Evolutionary conservation across 2,113 vertebrate genomes (phyloP).

Genomic region (Chascanopsetta lugubris): DNA sequence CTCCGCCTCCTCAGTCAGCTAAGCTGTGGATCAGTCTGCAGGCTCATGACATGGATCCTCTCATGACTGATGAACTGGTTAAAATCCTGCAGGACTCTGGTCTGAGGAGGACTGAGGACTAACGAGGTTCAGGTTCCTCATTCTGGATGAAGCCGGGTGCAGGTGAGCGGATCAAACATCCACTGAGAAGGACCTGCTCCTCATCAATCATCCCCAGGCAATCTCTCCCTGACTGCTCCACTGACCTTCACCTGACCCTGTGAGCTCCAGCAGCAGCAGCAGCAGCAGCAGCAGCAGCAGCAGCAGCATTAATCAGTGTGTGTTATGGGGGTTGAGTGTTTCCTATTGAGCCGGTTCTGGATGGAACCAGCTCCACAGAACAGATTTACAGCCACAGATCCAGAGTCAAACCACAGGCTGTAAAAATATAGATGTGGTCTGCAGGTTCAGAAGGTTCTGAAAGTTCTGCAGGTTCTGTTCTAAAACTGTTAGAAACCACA

Average conservation of each 20-base stretch:
- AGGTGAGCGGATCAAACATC: conserved; percentile 2
- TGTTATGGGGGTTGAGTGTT: not conserved
- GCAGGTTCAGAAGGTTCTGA: too few species aligned
- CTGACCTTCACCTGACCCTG: conserved; percentile 39
- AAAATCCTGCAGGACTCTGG: not conserved
- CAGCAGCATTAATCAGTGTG: too few species aligned
- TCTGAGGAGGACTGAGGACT: not conserved
- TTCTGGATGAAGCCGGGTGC: not conserved
- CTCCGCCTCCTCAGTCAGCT: too few species aligned
- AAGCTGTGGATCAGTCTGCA: too few species aligned
- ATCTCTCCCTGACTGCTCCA: conserved; percentile 34
- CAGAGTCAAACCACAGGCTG: too few species aligned
- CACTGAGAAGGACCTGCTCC: conserved; percentile 19
- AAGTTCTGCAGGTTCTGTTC: too few species aligned
- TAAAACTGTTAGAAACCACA: too few species aligned
- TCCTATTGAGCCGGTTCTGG: conserved; percentile 3
- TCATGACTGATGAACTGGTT: not conserved
- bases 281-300: too few species aligned
- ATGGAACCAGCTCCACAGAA: conserved; percentile 2
- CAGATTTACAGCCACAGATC: not conserved
- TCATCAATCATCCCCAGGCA: conserved; percentile 49
- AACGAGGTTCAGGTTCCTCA: not conserved
- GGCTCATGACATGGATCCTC: not conserved
- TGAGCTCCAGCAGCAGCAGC: conserved; percentile 5
- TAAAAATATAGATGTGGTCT: too few species aligned